Base-by-base conservation (phyloP, 2,113 vertebrate genomes). In the Laticauda laticaudata region DNA sequence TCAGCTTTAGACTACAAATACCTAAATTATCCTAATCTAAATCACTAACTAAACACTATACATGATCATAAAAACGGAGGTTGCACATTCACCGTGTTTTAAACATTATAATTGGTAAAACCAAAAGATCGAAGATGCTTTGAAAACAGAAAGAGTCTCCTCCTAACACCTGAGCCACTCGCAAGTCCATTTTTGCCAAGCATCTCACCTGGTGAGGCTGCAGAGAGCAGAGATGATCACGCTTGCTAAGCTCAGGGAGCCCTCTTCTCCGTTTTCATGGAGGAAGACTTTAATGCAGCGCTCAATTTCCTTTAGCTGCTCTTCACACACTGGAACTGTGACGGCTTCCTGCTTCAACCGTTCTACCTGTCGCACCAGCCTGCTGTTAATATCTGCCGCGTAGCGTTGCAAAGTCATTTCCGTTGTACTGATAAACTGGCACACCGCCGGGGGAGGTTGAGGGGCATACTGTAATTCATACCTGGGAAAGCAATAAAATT, bases 251-350 rank as follows among this genome's bases (percentile, higher is more conserved):
- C 99, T 99, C 87, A 99, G 97, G 1, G 99, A 98, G 51, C 99
- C 99, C 2, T 98, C 97, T 94, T 99, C 99, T 51, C 98, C 98
- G 0, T 99, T 99, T 96, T 99, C 99, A 3, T 97, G 98, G 5
- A 99, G 98, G 94, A 99, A 99, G 5, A 99, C 99, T 10, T 98
- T 98, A 54, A 99, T 99, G 96, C 99, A 99, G 93, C 98, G 98
- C 90, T 99, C 99, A 5, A 99, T 99, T 98, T 99, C 99, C 95
- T 99, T 99, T 92, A 99, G 95, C 97, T 99, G 99, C 94, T 99
- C 99, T 96, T 99, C 99, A 53, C 99, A 99, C 45, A 98, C 98
- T 0, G 98, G 97, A 0, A 98, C 97, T 0, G 98, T 98, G 7
- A 98, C 98, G 0, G 98, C 99, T 97, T 99, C 99, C 3, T 98